Evolutionary conservation across 1,140 invertebrate species (phyloP).

Genomic region (Nasonia longicornis): DNA sequence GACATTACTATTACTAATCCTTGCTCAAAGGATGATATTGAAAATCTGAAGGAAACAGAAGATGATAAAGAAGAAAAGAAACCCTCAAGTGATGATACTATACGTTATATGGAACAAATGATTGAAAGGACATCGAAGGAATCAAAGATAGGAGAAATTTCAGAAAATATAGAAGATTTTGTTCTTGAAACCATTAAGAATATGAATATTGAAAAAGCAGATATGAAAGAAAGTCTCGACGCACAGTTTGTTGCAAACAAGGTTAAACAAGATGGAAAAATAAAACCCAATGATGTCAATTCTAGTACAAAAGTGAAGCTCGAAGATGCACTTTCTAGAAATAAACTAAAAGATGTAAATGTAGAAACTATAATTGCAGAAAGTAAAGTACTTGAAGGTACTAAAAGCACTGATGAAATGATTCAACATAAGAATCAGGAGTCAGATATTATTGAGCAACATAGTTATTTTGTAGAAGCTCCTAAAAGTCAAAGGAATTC

Average conservation of each 20-base stretch:
- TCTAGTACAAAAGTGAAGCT: not conserved
- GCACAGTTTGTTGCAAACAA: not conserved
- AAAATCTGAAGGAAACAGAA: not conserved
- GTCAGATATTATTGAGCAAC: slow-evolving; percentile 4
- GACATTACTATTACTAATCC: slow-evolving; percentile 10
- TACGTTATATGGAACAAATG: not conserved
- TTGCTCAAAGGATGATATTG: not conserved
- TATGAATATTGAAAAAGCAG: slow-evolving; percentile 21
- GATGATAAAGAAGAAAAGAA: not conserved
- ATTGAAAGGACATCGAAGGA: not conserved
- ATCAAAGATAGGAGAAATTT: slow-evolving; percentile 12
- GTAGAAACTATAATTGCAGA: not conserved
- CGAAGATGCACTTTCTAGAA: not conserved
- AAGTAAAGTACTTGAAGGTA: not conserved
- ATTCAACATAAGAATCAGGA: slow-evolving; percentile 23
- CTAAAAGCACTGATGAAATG: not conserved
- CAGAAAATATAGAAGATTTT: slow-evolving; percentile 45
- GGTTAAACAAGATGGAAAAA: not conserved
- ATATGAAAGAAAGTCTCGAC: not conserved
- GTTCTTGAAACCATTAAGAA: slow-evolving; percentile 36
- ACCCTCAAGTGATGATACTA: not conserved
- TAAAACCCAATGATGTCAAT: not conserved
- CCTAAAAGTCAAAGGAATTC: not conserved
- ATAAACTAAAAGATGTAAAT: not conserved
- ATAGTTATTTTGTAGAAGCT: not conserved